A percentile compares a stretch with the other conserved stretches of the same genome.
Evolutionary conservation across 2,113 vertebrate genomes (phyloP).

Genomic region (Oreochromis aureus): DNA sequence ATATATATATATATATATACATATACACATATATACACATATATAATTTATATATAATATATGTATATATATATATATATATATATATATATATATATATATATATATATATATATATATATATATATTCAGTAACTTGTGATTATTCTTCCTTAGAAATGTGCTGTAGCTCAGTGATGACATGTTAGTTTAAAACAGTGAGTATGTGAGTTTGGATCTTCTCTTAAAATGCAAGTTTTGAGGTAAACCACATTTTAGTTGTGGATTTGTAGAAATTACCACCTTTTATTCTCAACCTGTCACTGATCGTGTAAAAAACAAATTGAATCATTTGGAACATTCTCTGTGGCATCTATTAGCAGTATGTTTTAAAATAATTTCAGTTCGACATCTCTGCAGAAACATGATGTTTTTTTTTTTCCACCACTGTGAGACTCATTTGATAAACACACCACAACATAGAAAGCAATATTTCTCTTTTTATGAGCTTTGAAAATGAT

Average conservation of each 20-base stretch:
- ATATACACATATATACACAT: rapidly evolving
- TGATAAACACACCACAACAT: not conserved
- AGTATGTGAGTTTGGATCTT: not conserved
- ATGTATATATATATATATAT: too few species aligned
- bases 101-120: rapidly evolving
- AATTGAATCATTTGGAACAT: not conserved
- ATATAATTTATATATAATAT: too few species aligned
- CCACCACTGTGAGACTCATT: not conserved
- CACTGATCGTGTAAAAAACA: rapidly evolving
- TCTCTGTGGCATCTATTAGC: not conserved
- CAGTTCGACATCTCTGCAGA: not conserved
- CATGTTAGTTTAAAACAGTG: not conserved
- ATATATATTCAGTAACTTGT: not conserved
- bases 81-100: rapidly evolving
- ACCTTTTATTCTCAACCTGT: not conserved
- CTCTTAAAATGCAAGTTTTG: not conserved
- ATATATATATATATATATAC: rapidly evolving
- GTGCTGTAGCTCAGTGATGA: not conserved
- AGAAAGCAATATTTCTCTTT: not conserved
- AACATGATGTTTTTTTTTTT: not conserved
- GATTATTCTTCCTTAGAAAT: not conserved
- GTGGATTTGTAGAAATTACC: not conserved
- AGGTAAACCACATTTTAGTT: not conserved
- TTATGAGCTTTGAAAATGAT: not conserved
- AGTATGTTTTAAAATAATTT: not conserved